Base-by-base conservation (phyloP, 2,888 invertebrate species). In the Erebia palarica region DNA sequence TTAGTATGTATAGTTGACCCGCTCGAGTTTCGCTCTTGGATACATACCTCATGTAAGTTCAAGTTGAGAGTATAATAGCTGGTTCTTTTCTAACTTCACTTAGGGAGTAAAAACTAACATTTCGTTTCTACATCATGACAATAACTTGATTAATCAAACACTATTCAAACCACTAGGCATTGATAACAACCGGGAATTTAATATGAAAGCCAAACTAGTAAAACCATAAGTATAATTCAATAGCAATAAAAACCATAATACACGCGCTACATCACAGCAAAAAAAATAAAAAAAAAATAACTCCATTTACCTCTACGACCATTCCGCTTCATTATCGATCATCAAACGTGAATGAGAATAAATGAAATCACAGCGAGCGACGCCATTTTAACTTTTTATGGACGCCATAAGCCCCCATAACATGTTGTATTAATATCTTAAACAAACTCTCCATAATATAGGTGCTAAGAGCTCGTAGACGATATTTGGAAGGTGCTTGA, bases 391-490 rank as follows among this genome's bases (percentile, higher is more conserved):
- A 16, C 42, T 65, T 65, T 65, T 36, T 65, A 53, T 65, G 55
- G 63, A 47, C 21, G 9, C 63, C 65, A 53, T 65, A 65, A 67
- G 57, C 44, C 59, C 59, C 49, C 58, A 67, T 67, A 58, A 67
- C 67, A 59, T 59, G 59, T 67, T 67, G 59, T 67, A 60, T 59
- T 67, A 59, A 67, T 67, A 67, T 49, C 53, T 69, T 70, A 70
- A 65, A 70, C 70, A 70, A 70, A 65, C 70, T 53, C 49, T 36
- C 47, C 58, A 67, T 67, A 51, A 27, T 64, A 21, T 64, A 21
- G 14, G 27, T 27, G 3, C 55, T 10, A 7, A 10, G 16, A 55
- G 55, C 10, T 3, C 3, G 55, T 16, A 47, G 47, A 13, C 11
- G 3, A 47, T 11, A 13, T 47, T 47, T 11, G 1, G 47, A 11